These are phyloP conservation scores for Odontamblyopus lacepedii DNA, from an alignment of 2,797 vertebrate genomes.

Conservation along the genomic window DNA sequence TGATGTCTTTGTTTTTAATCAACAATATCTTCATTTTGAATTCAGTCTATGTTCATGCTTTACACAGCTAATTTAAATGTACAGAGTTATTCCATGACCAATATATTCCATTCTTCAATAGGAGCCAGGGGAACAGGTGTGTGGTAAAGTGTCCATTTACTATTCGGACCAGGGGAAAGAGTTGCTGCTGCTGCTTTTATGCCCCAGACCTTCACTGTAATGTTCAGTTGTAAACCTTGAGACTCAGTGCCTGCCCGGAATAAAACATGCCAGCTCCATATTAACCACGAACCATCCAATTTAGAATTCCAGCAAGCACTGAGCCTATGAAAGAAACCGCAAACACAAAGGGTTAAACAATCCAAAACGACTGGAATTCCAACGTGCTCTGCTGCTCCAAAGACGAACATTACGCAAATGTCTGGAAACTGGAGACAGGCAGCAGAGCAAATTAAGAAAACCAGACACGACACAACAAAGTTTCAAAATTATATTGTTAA, in stretches of 20 bases:
- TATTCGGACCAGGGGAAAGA: background rate
- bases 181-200: conserved; percentile 67
- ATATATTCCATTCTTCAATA: background rate
- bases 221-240: conserved; percentile 64
- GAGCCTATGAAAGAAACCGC: conserved; percentile 60
- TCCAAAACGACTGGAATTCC: conserved; percentile 56
- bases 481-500: conserved; percentile 59
- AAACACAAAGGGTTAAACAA: conserved; percentile 60
- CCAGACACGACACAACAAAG: conserved; percentile 56
- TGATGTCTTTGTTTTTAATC: too few relatives aligned
- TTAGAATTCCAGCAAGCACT: conserved; percentile 69
- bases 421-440: conserved; percentile 23
- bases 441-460: conserved; percentile 64
- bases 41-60: too few relatives aligned
- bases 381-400: conserved; percentile 71
- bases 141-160: background rate
- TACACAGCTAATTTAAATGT: too few relatives aligned
- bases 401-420: conserved; percentile 32
- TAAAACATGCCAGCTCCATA: conserved; percentile 29
- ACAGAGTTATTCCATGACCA: too few relatives aligned
- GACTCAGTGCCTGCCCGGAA: conserved; percentile 74
- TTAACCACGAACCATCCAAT: conserved; percentile 29
- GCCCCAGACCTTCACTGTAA: conserved; percentile 55
- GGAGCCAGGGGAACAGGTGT: conserved; percentile 1
- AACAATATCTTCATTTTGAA: too few relatives aligned